A percentile compares a stretch with the other conserved stretches of the same genome.
Evolutionary conservation across 2,888 invertebrate genomes (phyloP).

Genomic region (Meandrusa payeni): DNA sequence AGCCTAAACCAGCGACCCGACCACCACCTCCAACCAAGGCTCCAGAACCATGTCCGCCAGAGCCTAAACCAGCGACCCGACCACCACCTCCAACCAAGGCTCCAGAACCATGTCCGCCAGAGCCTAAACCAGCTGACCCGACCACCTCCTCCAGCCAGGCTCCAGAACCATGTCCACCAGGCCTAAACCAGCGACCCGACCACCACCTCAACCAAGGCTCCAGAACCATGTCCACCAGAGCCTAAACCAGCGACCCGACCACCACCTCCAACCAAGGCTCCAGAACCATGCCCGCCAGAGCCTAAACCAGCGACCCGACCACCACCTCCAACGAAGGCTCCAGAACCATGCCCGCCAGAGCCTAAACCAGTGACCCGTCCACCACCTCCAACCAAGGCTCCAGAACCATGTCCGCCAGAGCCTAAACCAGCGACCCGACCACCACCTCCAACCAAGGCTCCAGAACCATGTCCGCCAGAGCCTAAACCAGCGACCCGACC

Average conservation of each 20-base stretch:
- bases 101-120: slow-evolving; percentile 1
- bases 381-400: neutral
- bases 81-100: slow-evolving; percentile 1
- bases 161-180: too few species aligned
- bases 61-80: neutral
- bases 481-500: too few species aligned
- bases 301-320: neutral
- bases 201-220: slow-evolving; percentile 3
- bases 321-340: neutral
- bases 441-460: neutral
- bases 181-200: neutral
- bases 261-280: neutral
- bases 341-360: neutral
- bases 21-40: slow-evolving; percentile 1
- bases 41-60: neutral
- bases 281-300: neutral
- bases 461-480: neutral
- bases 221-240: neutral
- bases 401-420: neutral
- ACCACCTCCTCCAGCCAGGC: neutral
- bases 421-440: neutral
- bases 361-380: neutral
- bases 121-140: neutral
- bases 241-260: neutral
- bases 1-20: neutral